These are phyloP conservation scores for Melopsittacus undulatus DNA, from an alignment of 2,797 vertebrate genomes.

Conservation along the genomic window DNA sequence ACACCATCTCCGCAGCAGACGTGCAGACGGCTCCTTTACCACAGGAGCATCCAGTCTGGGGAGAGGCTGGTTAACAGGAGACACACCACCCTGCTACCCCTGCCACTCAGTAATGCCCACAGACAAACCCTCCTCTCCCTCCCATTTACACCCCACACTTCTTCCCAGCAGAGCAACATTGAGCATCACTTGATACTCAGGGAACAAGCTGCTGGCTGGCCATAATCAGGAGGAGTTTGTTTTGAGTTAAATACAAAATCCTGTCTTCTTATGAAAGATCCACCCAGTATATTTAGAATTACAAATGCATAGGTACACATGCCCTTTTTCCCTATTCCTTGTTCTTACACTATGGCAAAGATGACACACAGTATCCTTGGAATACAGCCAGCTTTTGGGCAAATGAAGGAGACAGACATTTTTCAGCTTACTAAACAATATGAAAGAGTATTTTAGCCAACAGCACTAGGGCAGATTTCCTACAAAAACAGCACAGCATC, in stretches of 20 bases:
- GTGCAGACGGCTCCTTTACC: not conserved
- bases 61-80: not conserved
- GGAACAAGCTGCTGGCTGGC: not conserved
- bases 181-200: too few species aligned
- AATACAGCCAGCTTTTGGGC: not conserved
- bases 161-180: not conserved
- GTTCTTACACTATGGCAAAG: not conserved
- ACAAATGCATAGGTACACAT: not conserved
- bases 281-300: not conserved
- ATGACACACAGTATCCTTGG: constrained; percentile 4
- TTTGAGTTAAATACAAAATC: not conserved
- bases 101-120: not conserved
- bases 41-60: not conserved
- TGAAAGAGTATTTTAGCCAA: not conserved
- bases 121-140: not conserved
- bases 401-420: not conserved
- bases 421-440: not conserved
- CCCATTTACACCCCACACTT: not conserved
- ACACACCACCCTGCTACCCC: accelerated
- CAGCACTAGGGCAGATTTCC: not conserved
- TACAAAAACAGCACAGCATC: not conserved
- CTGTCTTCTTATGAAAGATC: not conserved
- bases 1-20: not conserved
- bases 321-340: not conserved
- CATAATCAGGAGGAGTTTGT: not conserved